phyloP scores from a whole-genome alignment of 2,797 vertebrate genomes.

The Aphelocoma californica region DNA sequence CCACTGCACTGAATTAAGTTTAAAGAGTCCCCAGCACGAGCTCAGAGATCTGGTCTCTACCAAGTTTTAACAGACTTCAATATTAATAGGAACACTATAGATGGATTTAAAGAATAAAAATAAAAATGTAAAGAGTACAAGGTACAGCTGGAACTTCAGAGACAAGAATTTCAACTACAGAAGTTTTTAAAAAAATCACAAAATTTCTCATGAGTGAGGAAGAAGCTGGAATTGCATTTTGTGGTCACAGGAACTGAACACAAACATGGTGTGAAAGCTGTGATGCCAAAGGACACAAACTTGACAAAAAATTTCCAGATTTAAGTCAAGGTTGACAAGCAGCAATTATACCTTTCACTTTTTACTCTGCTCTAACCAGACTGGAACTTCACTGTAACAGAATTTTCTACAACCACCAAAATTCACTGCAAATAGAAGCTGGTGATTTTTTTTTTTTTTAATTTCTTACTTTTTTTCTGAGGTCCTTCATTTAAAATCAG shows the following conservation, averaged over 20 bases:
- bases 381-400: not conserved
- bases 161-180: not conserved
- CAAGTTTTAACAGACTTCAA: not conserved
- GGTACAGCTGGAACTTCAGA: not conserved
- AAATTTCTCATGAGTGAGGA: not conserved
- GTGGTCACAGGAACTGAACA: not conserved
- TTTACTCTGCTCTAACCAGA: not conserved
- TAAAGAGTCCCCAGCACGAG: not conserved
- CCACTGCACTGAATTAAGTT: not conserved
- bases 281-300: not conserved
- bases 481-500: conserved; percentile 78
- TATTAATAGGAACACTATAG: not conserved
- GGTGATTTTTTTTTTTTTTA: not conserved
- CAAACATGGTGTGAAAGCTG: not conserved
- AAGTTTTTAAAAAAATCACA: not conserved
- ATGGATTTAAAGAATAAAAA: not conserved
- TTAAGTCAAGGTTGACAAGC: not conserved
- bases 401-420: not conserved
- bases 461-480: conserved; percentile 74
- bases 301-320: not conserved
- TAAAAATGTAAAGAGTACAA: not conserved
- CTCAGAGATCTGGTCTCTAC: not conserved
- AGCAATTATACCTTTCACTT: not conserved
- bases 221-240: not conserved
- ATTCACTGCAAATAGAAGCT: not conserved